phyloP scores from a whole-genome alignment of 2,888 invertebrate genomes.

The Galerucella pusilla region DNA sequence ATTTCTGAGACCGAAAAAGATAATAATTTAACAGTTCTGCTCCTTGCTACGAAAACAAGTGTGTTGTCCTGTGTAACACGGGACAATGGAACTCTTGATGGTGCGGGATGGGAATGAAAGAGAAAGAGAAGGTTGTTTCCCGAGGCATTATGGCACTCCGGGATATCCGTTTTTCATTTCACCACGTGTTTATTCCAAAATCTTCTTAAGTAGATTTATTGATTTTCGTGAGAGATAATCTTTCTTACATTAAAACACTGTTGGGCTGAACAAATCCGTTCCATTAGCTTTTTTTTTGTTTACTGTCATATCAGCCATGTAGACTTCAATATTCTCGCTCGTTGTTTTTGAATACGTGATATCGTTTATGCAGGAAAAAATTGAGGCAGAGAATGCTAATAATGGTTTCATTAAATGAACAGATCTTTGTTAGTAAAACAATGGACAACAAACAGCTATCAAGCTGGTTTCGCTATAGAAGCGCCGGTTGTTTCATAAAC shows the following conservation, averaged over 20 bases:
- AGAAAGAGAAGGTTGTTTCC: neutral
- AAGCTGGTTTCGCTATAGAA: neutral
- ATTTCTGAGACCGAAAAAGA: constrained; percentile 27
- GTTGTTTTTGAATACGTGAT: neutral
- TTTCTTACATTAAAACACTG: neutral
- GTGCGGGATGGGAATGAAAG: neutral
- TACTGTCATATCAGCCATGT: neutral
- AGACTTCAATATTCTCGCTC: neutral
- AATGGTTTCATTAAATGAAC: neutral
- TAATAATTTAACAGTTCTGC: constrained; percentile 32
- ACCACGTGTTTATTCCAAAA: neutral
- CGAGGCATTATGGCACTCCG: constrained; percentile 1
- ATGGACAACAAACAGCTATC: neutral
- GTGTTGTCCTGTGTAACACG: constrained; percentile 19
- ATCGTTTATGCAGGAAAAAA: neutral
- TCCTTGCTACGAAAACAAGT: constrained; percentile 25
- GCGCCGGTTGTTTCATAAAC: neutral
- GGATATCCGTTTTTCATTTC: constrained; percentile 1
- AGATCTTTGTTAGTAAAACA: neutral
- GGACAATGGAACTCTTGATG: constrained; percentile 22
- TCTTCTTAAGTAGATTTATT: constrained; percentile 5
- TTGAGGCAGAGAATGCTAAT: neutral
- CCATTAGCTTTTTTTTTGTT: neutral
- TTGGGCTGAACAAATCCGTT: neutral
- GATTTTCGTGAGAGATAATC: neutral